phyloP scores from a whole-genome alignment of 2,888 invertebrate species.

The Callosobruchus maculatus region DNA sequence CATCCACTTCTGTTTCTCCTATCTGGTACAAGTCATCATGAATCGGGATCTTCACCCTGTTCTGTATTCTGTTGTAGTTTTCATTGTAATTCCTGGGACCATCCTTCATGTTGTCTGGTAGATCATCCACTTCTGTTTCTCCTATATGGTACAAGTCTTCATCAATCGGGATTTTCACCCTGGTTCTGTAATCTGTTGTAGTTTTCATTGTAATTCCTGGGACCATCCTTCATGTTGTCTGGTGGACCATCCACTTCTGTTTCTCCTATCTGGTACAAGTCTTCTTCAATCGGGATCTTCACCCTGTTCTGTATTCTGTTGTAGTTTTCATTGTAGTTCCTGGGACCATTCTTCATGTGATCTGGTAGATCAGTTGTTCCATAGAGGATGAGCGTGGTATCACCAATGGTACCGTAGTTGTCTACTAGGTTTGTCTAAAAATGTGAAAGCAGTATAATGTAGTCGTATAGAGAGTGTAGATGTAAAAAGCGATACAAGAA shows the following conservation, averaged over 20 bases:
- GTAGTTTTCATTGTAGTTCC: slow-evolving; percentile 55
- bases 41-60: slow-evolving; percentile 19
- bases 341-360: slow-evolving; percentile 58
- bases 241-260: slow-evolving; percentile 50
- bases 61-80: slow-evolving; percentile 50
- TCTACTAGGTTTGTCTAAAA: slow-evolving; percentile 45
- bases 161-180: slow-evolving; percentile 10
- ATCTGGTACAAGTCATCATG: neutral
- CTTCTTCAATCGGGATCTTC: slow-evolving; percentile 1
- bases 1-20: slow-evolving; percentile 12
- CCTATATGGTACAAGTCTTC: neutral
- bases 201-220: slow-evolving; percentile 53
- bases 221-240: slow-evolving; percentile 57
- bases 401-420: slow-evolving; percentile 59
- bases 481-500: too few relatives aligned
- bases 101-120: slow-evolving; percentile 60
- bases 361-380: slow-evolving; percentile 64
- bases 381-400: slow-evolving; percentile 62
- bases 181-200: slow-evolving; percentile 49
- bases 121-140: slow-evolving; percentile 32
- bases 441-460: slow-evolving; percentile 1
- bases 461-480: too few relatives aligned
- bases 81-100: slow-evolving; percentile 56
- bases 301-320: slow-evolving; percentile 44
- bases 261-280: neutral